phyloP scores from a whole-genome alignment of 1,140 invertebrate species.

The Drosophila mojavensis region DNA sequence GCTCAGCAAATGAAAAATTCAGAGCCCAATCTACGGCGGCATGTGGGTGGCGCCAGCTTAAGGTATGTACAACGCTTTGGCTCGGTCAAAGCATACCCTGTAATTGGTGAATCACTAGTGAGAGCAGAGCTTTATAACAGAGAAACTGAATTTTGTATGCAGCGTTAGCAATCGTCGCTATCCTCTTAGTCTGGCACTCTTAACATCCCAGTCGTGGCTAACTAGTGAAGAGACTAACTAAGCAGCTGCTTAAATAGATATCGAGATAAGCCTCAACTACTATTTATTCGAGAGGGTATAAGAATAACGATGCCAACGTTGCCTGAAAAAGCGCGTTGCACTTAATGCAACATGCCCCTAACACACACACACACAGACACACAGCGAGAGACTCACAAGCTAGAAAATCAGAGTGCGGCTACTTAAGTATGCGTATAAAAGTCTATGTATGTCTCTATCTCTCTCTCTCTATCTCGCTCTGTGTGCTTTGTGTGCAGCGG shows the following conservation, averaged over 20 bases:
- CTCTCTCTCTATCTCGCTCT: not conserved
- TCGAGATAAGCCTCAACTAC: conserved; percentile 1
- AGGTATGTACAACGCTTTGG: not conserved
- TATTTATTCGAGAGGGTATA: conserved; percentile 25
- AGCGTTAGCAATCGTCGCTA: too few relatives aligned
- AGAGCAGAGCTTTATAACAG: too few relatives aligned
- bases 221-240: not conserved
- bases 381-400: conserved; percentile 13
- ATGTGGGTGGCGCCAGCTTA: conserved; percentile 13
- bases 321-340: conserved; percentile 48
- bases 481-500: conserved; percentile 42
- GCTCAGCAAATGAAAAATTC: conserved; percentile 58
- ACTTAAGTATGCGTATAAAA: conserved; percentile 53
- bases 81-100: not conserved
- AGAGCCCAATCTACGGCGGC: conserved; percentile 50
- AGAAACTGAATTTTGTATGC: too few relatives aligned
- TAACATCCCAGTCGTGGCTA: too few relatives aligned
- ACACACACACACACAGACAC: conserved; percentile 10
- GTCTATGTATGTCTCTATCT: conserved; percentile 10
- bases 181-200: too few relatives aligned
- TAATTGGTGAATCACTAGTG: not conserved
- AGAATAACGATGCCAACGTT: conserved; percentile 29
- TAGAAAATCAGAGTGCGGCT: conserved; percentile 56
- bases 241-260: not conserved
- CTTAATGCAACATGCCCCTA: conserved; percentile 34